Evolutionary conservation across 2,797 vertebrate species (phyloP), one percentile per base, ranked within the genome.

Genomic region (Melanotaenia maccullochi): DNA sequence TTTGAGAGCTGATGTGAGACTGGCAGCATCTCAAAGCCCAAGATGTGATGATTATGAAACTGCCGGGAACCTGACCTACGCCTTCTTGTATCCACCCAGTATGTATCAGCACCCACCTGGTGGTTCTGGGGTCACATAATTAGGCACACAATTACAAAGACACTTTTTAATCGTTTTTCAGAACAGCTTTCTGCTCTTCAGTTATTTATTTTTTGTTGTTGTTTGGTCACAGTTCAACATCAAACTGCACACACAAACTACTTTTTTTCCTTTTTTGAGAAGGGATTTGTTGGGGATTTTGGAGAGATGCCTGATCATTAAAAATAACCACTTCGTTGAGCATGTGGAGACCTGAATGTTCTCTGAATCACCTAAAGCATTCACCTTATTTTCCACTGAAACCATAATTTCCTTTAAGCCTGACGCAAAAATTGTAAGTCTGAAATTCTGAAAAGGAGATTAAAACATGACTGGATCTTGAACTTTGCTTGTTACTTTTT

Each of bases 71-170:
- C 44, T 97, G 56, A 95, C 89, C 0, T 85, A 85, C 0, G 93
- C 89, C 8, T 98, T 98, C 90, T 92, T 98, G 25, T 94, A 91
- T 36, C 96, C 97, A 11, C 95, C 96, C 40, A 92, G 98, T 99
- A 91, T 6, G 93, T 84, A 56, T 36, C 1, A n/a, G 7, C 9
- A 20, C 13, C 3, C 9, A 54, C 8, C 30, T 16, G 60, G 18
- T n/a, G 24, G 4, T 7, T 36, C 0, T 22, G 11, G 42, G 25
- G 9, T 20, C 16, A 12, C 22, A 38, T 0, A 12, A 12, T 3
- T 24, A 13, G 13, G n/a, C 3, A 9, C 3, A 30, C 4, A 59
- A 22, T 44, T 44, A 33, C 2, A 58, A 44, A 56, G 22, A 16
- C 2, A 22, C 25, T 11, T n/a, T 65, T 11, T 12, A 24, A 47